Conservation (phyloP, 2,888 invertebrate species). For the Drosophila meridionalis region DNA sequence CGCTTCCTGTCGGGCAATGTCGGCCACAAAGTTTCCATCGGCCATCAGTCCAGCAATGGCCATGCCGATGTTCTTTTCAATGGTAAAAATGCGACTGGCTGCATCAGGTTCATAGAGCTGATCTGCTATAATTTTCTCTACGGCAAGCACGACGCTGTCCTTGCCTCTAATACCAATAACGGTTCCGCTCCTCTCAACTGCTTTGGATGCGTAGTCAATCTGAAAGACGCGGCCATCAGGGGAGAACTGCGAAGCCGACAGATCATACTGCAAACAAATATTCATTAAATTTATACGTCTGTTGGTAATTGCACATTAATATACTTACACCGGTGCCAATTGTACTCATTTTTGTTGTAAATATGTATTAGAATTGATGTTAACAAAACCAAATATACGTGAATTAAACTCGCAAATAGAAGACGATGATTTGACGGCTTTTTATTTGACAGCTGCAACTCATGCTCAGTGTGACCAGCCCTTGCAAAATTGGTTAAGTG, state of each 20-base stretch:
- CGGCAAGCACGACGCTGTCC: constrained; percentile 98
- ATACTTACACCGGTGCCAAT: constrained; percentile 96
- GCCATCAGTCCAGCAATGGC: constrained; percentile 96
- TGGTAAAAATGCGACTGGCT: constrained; percentile 95
- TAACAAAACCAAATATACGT: constrained; percentile 19
- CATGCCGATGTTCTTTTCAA: constrained; percentile 98
- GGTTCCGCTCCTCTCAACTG: constrained; percentile 99
- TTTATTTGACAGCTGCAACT: constrained; percentile 71
- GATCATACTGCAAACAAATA: constrained; percentile 92
- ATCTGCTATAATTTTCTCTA: constrained; percentile 97
- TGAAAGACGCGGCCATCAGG: constrained; percentile 99
- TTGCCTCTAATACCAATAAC: constrained; percentile 97
- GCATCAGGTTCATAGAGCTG: constrained; percentile 96
- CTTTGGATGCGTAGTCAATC: constrained; percentile 99
- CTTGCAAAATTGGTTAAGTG: constrained; percentile 14
- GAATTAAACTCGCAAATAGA: constrained; percentile 40
- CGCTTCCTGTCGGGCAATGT: constrained; percentile 97
- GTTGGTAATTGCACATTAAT: too few relatives aligned
- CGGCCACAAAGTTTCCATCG: constrained; percentile 96
- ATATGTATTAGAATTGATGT: constrained; percentile 26
- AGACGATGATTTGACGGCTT: constrained; percentile 83
- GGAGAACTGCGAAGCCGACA: constrained; percentile 99
- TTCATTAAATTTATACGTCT: neutral
- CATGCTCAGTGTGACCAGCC: constrained; percentile 41
- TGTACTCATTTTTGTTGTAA: constrained; percentile 91